These are phyloP conservation scores for Philypnodon macrostomus DNA, from an alignment of 2,797 vertebrate genomes.

Conservation along the genomic window DNA sequence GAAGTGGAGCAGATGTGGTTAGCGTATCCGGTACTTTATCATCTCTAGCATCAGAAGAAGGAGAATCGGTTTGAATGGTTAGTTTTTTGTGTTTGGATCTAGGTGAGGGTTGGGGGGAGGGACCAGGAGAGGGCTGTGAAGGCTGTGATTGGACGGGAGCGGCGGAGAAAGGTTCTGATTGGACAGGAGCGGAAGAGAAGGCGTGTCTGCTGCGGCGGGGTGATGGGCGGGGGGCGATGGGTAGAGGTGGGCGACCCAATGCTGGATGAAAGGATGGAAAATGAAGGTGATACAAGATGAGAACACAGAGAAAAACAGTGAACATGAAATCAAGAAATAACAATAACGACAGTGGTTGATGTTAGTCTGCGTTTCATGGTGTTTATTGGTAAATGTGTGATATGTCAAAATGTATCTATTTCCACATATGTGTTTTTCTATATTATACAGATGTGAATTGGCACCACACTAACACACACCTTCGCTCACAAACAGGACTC, in stretches of 20 bases:
- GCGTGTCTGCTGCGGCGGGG: slow-evolving; percentile 55
- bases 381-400: too few relatives aligned
- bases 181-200: slow-evolving; percentile 32
- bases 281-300: slow-evolving; percentile 16
- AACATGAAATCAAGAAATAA: slow-evolving; percentile 18
- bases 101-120: slow-evolving; percentile 68
- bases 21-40: slow-evolving; percentile 15
- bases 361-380: too few relatives aligned
- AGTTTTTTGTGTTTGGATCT: slow-evolving; percentile 53
- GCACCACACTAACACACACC: too few relatives aligned
- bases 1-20: slow-evolving; percentile 7
- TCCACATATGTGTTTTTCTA: too few relatives aligned
- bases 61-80: background rate
- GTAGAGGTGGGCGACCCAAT: slow-evolving; percentile 67
- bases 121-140: slow-evolving; percentile 38
- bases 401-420: too few relatives aligned
- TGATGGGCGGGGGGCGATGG: slow-evolving; percentile 52
- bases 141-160: slow-evolving; percentile 43
- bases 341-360: background rate
- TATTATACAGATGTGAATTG: too few relatives aligned
- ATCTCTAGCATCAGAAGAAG: slow-evolving; percentile 9
- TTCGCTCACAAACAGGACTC: too few relatives aligned
- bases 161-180: slow-evolving; percentile 33
- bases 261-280: slow-evolving; percentile 43
- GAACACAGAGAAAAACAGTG: slow-evolving; percentile 19